These are phyloP conservation scores for Leucozona laternaria DNA, from an alignment of 2,888 invertebrate species.

Conservation along the genomic window DNA sequence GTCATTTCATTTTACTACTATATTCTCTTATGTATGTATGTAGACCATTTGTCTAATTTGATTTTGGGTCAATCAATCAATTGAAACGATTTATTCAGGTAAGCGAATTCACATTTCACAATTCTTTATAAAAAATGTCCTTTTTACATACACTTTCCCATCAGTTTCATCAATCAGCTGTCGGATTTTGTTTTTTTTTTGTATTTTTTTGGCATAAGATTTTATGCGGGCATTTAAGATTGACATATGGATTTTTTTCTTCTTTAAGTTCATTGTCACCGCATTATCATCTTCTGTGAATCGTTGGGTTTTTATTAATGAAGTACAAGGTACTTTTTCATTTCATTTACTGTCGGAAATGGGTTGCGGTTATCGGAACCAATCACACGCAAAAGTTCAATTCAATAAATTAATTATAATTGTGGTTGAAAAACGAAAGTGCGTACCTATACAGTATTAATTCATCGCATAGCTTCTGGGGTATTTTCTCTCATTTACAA, in stretches of 20 bases:
- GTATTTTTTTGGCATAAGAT: background rate
- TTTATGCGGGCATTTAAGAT: background rate
- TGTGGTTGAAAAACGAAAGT: conserved; percentile 28
- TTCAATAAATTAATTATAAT: conserved; percentile 15
- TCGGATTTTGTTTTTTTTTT: background rate
- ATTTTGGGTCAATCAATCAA: conserved; percentile 25
- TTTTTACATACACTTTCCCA: background rate
- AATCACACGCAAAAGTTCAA: conserved; percentile 13
- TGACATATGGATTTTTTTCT: background rate
- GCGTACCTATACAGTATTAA: background rate
- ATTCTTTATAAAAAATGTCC: background rate
- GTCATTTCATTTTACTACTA: background rate
- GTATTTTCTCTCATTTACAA: background rate
- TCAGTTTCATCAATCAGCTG: conserved; percentile 9
- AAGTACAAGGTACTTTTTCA: background rate
- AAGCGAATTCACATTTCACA: background rate
- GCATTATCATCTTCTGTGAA: background rate
- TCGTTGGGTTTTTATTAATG: background rate
- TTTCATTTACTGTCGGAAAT: background rate
- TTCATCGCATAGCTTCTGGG: background rate
- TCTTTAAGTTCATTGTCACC: conserved; percentile 9
- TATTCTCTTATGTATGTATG: too few relatives aligned
- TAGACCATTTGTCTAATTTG: conserved; percentile 9
- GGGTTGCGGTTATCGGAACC: conserved; percentile 13
- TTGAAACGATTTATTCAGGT: conserved; percentile 2